These are phyloP conservation scores for Epiblema foenella DNA, from an alignment of 2,888 invertebrate genomes.

Conservation along the genomic window DNA sequence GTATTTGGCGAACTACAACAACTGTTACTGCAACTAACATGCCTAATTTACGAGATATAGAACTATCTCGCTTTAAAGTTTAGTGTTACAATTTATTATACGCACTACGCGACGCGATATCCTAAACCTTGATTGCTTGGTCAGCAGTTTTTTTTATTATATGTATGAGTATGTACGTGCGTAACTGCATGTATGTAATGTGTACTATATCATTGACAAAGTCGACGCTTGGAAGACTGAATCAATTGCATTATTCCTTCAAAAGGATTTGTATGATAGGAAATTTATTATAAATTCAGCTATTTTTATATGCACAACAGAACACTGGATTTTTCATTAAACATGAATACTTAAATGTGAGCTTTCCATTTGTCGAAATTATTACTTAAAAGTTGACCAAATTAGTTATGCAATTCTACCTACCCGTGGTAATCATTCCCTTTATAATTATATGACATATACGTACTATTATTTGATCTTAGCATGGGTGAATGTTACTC, in stretches of 20 bases:
- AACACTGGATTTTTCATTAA: background rate
- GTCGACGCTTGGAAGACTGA: slow-evolving; percentile 82
- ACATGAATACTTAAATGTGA: background rate
- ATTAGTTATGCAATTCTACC: background rate
- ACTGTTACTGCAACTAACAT: too few relatives aligned
- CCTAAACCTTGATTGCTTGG: background rate
- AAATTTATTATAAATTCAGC: slow-evolving; percentile 66
- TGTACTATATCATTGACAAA: slow-evolving; percentile 53
- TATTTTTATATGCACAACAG: slow-evolving; percentile 66
- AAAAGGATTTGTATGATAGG: slow-evolving; percentile 76
- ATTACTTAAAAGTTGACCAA: background rate
- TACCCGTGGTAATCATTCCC: background rate
- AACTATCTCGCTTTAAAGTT: too few relatives aligned
- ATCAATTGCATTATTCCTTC: slow-evolving; percentile 67
- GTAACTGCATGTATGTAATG: slow-evolving; percentile 20
- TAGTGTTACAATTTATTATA: too few relatives aligned
- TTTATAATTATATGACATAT: too few relatives aligned
- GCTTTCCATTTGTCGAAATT: background rate
- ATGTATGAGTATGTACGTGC: slow-evolving; percentile 17
- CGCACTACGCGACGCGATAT: too few relatives aligned
- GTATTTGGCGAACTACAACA: background rate
- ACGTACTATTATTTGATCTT: background rate
- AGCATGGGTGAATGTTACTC: slow-evolving; percentile 25
- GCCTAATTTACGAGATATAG: too few relatives aligned
- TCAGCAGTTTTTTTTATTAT: background rate